Evolutionary conservation across 2,888 invertebrate species (phyloP).

Genomic region (Apotomis betuletana): DNA sequence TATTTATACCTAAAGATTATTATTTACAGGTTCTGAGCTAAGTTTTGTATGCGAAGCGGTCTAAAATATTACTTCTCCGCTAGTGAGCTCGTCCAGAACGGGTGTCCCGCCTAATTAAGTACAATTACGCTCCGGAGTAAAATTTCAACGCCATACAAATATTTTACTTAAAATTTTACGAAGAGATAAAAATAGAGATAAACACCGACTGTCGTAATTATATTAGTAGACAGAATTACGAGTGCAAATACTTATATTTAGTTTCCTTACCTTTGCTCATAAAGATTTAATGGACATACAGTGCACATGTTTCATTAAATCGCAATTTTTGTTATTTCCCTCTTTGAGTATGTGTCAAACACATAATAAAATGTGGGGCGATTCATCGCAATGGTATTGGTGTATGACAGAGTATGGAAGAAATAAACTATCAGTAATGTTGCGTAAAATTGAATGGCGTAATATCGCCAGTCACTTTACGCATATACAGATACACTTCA

Average conservation of each 20-base stretch:
- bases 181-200: neutral
- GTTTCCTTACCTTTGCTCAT: neutral
- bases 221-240: neutral
- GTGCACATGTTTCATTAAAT: no score
- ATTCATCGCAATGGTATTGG: no score
- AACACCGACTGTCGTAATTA: neutral
- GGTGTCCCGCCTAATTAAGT: slow-evolving; percentile 14
- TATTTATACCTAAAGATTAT: neutral
- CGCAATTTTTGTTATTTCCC: no score
- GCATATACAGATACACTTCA: no score
- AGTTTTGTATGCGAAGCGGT: neutral
- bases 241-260: neutral
- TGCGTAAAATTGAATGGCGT: no score
- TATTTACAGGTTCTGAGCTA: neutral
- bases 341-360: no score
- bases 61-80: neutral
- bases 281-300: no score
- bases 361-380: no score
- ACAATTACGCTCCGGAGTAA: slow-evolving; percentile 13
- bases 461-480: no score
- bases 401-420: no score
- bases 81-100: neutral
- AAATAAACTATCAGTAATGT: no score
- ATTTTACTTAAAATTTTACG: neutral
- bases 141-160: slow-evolving; percentile 9